Percentiles rank a stretch among this genome's conserved stretches.
These are phyloP conservation scores for Sinonovacula constricta DNA, from an alignment of 1,140 invertebrate genomes.

Conservation along the genomic window DNA sequence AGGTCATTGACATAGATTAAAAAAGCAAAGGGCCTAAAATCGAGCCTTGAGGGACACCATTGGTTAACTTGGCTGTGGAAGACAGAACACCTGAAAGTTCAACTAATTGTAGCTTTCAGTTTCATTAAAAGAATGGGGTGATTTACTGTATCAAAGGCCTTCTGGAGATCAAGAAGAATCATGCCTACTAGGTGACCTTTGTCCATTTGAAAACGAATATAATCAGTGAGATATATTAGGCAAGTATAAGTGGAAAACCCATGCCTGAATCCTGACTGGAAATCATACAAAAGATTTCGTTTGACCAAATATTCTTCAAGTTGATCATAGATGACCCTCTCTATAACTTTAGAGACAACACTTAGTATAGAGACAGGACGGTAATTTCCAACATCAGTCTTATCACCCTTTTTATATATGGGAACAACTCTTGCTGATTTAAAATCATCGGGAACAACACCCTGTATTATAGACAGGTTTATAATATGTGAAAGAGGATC, in stretches of 20 bases:
- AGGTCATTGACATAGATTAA: no score
- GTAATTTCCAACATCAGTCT: no score
- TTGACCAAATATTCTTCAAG: not conserved
- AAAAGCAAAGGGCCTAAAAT: no score
- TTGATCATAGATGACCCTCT: not conserved
- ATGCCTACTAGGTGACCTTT: conserved; percentile 15
- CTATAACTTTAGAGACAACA: not conserved
- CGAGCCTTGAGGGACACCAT: conserved; percentile 8
- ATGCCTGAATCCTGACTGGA: conserved; percentile 12
- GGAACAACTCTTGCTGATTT: no score
- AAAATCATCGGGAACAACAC: not conserved
- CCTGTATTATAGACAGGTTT: not conserved
- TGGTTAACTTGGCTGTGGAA: not conserved
- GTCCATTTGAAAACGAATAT: conserved; percentile 8
- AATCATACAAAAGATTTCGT: not conserved
- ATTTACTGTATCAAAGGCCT: conserved; percentile 1
- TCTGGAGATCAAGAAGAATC: conserved; percentile 12
- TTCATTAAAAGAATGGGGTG: not conserved
- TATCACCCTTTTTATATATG: no score
- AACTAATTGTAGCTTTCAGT: conserved; percentile 22
- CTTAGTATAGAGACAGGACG: not conserved
- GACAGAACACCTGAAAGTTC: conserved; percentile 5
- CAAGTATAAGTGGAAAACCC: conserved; percentile 16
- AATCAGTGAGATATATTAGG: conserved; percentile 12
- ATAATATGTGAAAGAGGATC: not conserved